A percentile compares a stretch with the other conserved stretches of the same genome.
phyloP scores from a whole-genome alignment of 2,113 vertebrate species.

The Syngnathus scovelli region DNA sequence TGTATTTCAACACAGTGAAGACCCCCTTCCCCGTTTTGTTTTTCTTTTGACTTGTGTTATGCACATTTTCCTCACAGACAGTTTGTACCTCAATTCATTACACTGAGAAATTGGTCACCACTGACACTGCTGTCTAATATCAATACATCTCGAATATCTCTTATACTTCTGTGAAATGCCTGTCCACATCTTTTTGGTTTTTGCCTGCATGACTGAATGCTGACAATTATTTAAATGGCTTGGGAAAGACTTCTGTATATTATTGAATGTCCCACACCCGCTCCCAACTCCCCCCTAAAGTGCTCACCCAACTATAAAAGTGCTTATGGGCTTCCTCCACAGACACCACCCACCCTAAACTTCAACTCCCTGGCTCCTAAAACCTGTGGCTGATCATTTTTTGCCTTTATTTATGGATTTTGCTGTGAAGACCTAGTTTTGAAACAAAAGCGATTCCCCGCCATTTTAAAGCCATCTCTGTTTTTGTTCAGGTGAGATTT shows the following conservation, averaged over 20 bases:
- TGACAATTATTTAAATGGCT: constrained; percentile 85
- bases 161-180: constrained; percentile 97
- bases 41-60: not conserved
- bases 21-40: not conserved
- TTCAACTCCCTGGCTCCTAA: constrained; percentile 81
- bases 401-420: constrained; percentile 55
- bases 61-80: constrained; percentile 36
- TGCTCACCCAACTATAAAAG: constrained; percentile 78
- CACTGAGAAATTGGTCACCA: constrained; percentile 28
- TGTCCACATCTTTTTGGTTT: constrained; percentile 83
- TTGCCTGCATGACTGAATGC: constrained; percentile 98
- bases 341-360: constrained; percentile 74
- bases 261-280: constrained; percentile 75
- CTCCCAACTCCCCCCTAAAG: constrained; percentile 50
- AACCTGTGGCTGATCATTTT: constrained; percentile 69
- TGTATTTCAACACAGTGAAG: constrained; percentile 13
- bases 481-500: constrained; percentile 86
- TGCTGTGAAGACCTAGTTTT: constrained; percentile 27
- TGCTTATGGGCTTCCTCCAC: constrained; percentile 83
- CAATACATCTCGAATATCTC: constrained; percentile 45
- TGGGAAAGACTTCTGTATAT: constrained; percentile 80
- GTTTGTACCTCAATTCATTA: constrained; percentile 55
- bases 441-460: not conserved
- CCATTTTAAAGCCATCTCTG: constrained; percentile 27
- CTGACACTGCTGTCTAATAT: constrained; percentile 51